phyloP scores from a whole-genome alignment of 1,140 invertebrate species.

The Orius laevigatus region DNA sequence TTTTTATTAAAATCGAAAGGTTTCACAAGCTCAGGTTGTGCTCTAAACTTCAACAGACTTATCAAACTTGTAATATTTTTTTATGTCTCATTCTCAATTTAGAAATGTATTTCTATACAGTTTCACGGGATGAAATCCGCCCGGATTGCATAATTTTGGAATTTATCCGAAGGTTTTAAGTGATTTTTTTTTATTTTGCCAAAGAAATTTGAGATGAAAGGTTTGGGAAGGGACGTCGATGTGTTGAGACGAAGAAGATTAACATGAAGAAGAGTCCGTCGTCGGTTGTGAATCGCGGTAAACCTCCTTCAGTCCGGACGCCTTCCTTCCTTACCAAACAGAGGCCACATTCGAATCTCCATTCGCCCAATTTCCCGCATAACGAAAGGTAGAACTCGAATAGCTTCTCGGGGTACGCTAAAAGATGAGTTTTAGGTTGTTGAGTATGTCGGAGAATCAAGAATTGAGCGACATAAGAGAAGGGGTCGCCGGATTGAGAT shows the following conservation, averaged over 20 bases:
- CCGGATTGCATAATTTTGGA: no score
- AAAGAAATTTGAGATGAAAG: no score
- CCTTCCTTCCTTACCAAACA: constrained; percentile 11
- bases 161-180: no score
- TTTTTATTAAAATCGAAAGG: no score
- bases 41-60: not conserved
- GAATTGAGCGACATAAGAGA: constrained; percentile 14
- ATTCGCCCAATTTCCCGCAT: constrained; percentile 9
- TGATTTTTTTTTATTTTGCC: no score
- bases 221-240: constrained; percentile 3
- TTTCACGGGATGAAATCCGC: no score
- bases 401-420: no score
- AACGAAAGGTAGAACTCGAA: constrained; percentile 14
- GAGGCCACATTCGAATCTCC: constrained; percentile 15
- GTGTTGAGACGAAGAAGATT: constrained; percentile 1
- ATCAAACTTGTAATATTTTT: no score
- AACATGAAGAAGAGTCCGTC: constrained; percentile 15
- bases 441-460: constrained; percentile 18
- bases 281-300: constrained; percentile 5
- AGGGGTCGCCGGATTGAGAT: constrained; percentile 9
- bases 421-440: constrained; percentile 10
- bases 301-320: constrained; percentile 12
- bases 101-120: no score
- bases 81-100: not conserved
- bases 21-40: no score